Evolutionary conservation across 2,797 vertebrate species (phyloP), one percentile per base, ranked within the genome.

Genomic region (Aphelocoma californica): DNA sequence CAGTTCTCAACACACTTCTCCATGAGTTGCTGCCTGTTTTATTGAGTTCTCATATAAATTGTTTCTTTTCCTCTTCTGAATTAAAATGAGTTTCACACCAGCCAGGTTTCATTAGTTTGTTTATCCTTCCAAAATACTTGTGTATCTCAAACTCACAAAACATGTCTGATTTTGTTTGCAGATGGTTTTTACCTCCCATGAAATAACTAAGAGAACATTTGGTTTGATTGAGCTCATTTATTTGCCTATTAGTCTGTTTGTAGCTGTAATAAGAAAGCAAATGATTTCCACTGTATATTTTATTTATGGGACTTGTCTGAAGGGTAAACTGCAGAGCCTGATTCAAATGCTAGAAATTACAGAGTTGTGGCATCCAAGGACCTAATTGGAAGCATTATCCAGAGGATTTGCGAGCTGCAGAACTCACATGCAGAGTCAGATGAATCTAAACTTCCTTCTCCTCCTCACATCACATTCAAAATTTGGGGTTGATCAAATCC

Each of bases 171-270:
- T 97, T 81, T 91, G 51, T 84, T 91, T 79, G 82, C 56, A 45
- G 70, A 84, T 9, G 44, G 29, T 29, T 96, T 95, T 92, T 70
- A 40, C 89, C 66, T 94, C 62, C 85, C 56, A 45, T 48, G 42
- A 94, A 90, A 92, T 57, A 92, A 50, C 26, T 28, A n/a, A 70
- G 79, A 72, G 87, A 90, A 72, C 85, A 88, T 94, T 96, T 2
- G 3, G 25, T 91, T 93, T 96, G 87, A 97, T 94, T 96, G 89
- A n/a, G 0, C 79, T 91, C 85, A 84, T 96, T 96, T 96, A 93
- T 96, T 96, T 95, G 56, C 82, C 57, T 83, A 95, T 95, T 94
- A 96, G 58, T 73, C 70, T 93, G 85, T 91, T 92, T 96, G 93
- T 81, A 73, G 80, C 83, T 95, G 88, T 54, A 96, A 95, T 86